Base-by-base conservation (phyloP, 1,140 invertebrate genomes). In the Aphaenogaster ashmeadi region DNA sequence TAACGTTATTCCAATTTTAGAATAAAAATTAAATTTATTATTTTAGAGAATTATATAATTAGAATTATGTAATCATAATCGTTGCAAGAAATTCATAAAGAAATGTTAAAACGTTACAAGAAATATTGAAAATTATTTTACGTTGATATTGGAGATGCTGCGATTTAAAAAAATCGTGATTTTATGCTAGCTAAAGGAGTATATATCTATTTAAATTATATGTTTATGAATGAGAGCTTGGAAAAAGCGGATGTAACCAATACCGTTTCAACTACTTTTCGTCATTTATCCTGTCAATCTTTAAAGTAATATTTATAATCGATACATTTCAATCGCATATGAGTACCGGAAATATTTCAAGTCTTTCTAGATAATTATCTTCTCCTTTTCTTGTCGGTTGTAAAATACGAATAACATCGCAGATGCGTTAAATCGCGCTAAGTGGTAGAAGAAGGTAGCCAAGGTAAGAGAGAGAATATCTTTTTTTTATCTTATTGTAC, bases 311-410 rank as follows among this genome's bases (percentile, higher is more conserved):
- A 18, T 33, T 52, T 50, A 36, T 33, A 72, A 33, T 41, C 18
- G 4, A 47, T 72, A 52, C 15, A 72, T 50, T 52, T 72, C 44
- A 41, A 67, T 64, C 18, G 9, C 11, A 7, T 3, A 52, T 11
- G 15, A 33, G 18, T 33, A 33, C 15, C 21, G 69, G 47, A 72
- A 72, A 72, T 33, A 33, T 50, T 52, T 72, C 47, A 33, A 50
- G 13, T 33, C 47, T 72, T 50, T 72, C 21, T 50, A 13, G 7
- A 9, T 72, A 33, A 67, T 67, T 44, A 67, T 67, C n/a, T 72
- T 47, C 21, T 71, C 6, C 27, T 13, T 44, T 69, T 41, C 8
- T 41, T 41, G n/a, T 47, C n/a, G 6, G 11, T 9, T 47, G 41
- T 41, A 69, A 67, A 64, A 67, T 38, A 41, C 64, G n/a, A 38